Base-by-base conservation (phyloP, 2,888 invertebrate species). In the Cynaeus angustus region DNA sequence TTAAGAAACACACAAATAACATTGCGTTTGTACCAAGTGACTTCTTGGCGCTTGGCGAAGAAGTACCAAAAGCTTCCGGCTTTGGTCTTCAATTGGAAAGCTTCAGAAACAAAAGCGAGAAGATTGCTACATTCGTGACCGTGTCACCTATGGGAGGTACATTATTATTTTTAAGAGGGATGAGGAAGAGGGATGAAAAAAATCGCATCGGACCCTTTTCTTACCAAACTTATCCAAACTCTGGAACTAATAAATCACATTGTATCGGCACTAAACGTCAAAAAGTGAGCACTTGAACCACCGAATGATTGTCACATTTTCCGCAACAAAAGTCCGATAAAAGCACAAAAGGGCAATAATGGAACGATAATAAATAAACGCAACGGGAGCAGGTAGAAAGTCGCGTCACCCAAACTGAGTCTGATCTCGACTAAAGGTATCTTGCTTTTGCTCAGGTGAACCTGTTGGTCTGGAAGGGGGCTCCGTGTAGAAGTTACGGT, bases 381-480 rank as follows among this genome's bases (percentile, higher is more conserved):
- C 12, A 61, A 50, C 69, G 68, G 69, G 65, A 66, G 71, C 71
- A 70, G 69, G 67, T 71, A 73, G 70, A 53, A 55, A 43, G 55
- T 66, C 59, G 67, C 61, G 61, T 61, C 59, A 26, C 21, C 26
- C 37, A 30, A 9, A 5, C 43, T 37, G 48, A 38, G 55, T 62
- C 53, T 37, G 62, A 61, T 61, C 73, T 75, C 72, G 71, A 72
- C 70, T 72, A 70, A 33, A 68, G 61, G 43, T 43, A 52, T 46
- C 53, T 46, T 59, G 46, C 65, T 62, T 72, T 41, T 62, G 62
- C 74, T 80, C 80, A 79, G 80, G 80, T 79, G 79, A 75, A 78
- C 78, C 77, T 80, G 80, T 71, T 73, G 73, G 73, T 78, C 72
- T 73, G 73, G 73, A 70, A 71, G 76, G 76, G 76, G 77, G 75